Conservation (phyloP, 2,113 vertebrate genomes). For the Coturnix japonica region DNA sequence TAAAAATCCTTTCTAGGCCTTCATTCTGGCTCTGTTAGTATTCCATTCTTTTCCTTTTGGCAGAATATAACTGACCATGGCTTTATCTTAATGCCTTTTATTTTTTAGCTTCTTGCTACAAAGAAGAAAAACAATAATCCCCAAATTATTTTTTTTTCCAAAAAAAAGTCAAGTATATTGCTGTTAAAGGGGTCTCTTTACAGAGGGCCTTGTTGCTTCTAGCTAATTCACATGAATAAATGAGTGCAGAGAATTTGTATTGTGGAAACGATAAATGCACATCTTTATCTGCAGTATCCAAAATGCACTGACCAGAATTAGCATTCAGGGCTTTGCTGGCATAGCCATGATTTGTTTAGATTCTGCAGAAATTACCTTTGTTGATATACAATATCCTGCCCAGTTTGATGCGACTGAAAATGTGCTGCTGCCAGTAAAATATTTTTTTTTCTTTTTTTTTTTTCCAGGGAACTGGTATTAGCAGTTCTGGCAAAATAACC, state of each 20-base stretch:
- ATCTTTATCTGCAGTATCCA: not conserved
- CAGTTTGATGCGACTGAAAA: not conserved
- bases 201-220: not conserved
- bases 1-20: not conserved
- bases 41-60: not conserved
- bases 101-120: not conserved
- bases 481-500: constrained; percentile 11
- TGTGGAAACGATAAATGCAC: not conserved
- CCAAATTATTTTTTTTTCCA: not conserved
- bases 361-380: not conserved
- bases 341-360: not conserved
- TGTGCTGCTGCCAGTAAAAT: not conserved
- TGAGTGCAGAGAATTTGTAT: not conserved
- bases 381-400: accelerated
- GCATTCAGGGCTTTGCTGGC: not conserved
- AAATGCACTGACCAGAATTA: not conserved
- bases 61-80: not conserved
- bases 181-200: not conserved
- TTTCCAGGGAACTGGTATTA: not conserved
- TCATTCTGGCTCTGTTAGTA: not conserved
- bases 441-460: not conserved
- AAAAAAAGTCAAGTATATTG: not conserved
- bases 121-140: not conserved
- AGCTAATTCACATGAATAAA: not conserved
- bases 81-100: not conserved